Conservation (phyloP, 2,113 vertebrate genomes). For the Laticauda colubrina region DNA sequence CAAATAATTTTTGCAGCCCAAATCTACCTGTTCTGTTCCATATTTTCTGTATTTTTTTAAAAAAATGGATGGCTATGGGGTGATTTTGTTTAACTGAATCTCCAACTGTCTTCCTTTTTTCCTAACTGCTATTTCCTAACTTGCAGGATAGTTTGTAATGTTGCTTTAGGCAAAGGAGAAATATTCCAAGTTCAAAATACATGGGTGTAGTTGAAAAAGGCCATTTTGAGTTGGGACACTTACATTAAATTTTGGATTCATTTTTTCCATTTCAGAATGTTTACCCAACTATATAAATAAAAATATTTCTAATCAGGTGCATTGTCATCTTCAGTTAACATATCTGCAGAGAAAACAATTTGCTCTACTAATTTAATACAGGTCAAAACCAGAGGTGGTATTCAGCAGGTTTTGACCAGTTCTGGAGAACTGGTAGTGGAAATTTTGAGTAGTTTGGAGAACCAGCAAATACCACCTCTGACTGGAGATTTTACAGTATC, state of each 20-base stretch:
- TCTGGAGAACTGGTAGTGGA: too few relatives aligned
- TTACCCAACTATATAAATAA: not conserved
- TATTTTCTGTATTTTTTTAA: too few relatives aligned
- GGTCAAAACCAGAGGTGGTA: not conserved
- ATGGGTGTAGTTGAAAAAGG: not conserved
- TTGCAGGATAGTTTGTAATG: not conserved
- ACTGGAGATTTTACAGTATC: too few relatives aligned
- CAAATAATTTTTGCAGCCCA: too few relatives aligned
- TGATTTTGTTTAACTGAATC: too few relatives aligned
- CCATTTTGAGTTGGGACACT: not conserved
- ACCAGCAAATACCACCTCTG: too few relatives aligned
- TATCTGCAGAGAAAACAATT: not conserved
- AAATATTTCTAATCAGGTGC: not conserved
- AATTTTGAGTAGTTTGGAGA: too few relatives aligned
- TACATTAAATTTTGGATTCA: not conserved
- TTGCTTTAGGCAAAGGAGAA: not conserved
- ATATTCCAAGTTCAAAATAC: not conserved
- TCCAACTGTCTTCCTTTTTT: not conserved
- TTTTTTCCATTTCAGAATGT: not conserved
- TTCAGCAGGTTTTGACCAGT: too few relatives aligned
- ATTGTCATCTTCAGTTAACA: not conserved
- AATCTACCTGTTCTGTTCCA: too few relatives aligned
- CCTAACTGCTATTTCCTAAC: not conserved
- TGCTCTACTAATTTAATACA: not conserved
- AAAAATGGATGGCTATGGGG: too few relatives aligned